Conservation (phyloP, 1,140 invertebrate species). For the Sycophila sp. region DNA sequence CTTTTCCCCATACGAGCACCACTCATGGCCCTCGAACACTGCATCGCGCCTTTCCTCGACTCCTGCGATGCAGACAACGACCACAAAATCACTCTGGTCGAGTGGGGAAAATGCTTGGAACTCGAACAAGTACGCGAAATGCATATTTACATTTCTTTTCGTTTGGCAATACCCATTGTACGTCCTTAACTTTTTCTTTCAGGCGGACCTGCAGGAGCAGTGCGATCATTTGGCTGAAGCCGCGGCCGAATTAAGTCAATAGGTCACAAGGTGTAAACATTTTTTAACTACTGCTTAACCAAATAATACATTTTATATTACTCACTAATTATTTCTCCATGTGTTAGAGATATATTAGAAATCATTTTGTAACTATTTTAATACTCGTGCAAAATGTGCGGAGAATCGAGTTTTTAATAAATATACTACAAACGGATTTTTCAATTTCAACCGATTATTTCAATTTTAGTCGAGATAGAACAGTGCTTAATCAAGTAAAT, state of each 20-base stretch:
- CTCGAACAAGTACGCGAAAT: slow-evolving; percentile 75
- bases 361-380: too few species aligned
- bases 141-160: neutral
- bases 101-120: slow-evolving; percentile 93
- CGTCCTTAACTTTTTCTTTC: slow-evolving; percentile 42
- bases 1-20: slow-evolving; percentile 94
- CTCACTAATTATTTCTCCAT: too few species aligned
- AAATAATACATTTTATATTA: too few species aligned
- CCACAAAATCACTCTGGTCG: slow-evolving; percentile 87
- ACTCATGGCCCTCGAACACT: slow-evolving; percentile 90
- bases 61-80: slow-evolving; percentile 86
- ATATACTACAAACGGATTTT: too few species aligned
- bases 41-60: slow-evolving; percentile 95
- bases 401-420: too few species aligned
- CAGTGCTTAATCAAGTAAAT: too few species aligned
- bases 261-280: neutral
- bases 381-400: too few species aligned
- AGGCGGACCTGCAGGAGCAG: slow-evolving; percentile 71
- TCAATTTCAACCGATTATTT: too few species aligned
- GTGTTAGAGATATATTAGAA: too few species aligned
- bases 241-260: slow-evolving; percentile 39
- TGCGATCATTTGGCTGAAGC: slow-evolving; percentile 69
- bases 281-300: too few species aligned
- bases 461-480: too few species aligned
- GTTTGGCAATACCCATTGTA: too few species aligned